Base-by-base conservation (phyloP, 2,888 invertebrate species). In the Caenorhabditis panamensis region DNA sequence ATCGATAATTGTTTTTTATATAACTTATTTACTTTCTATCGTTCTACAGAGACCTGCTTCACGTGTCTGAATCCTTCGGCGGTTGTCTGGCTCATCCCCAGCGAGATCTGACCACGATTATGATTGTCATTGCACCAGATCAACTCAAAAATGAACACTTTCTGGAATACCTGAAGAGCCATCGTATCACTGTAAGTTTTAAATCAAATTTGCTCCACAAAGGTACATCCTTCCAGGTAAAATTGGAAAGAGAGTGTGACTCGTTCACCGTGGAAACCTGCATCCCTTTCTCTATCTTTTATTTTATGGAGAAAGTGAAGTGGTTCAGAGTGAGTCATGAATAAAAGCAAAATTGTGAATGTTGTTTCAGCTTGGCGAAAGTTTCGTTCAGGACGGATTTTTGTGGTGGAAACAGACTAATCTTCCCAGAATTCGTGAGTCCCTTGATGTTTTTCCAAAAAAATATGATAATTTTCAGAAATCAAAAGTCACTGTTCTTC, bases 331-430 rank as follows among this genome's bases (percentile, higher is more conserved):
- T 64, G 18, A 16, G 44, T n/a, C 1, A 1, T 4, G 31, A 31
- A n/a, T 31, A 44, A 41, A 44, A 56, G 24, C 5, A 8, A 16
- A 41, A n/a, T 53, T 41, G 3, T 6, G 56, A n/a, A n/a, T n/a
- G n/a, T n/a, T 54, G 16, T 59, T 75, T 53, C 28, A 72, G 63
- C 56, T 79, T 11, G 68, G 73, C 16, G 59, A 79, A 9, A 68
- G 44, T 8, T 67, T 73, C n/a, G 79, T 79, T n/a, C 67, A 79
- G 36, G 63, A 64, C 9, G 79, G 64, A 16, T 79, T 79, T 68
- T 37, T 79, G 11, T 59, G 28, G 11, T 79, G 79, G 73, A 68
- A 73, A 18, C 53, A 62, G 18, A 63, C 68, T 2, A 79, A 73
- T 64, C 5, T 73, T n/a, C 49, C 63, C 0, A 68, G 59, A 53